These are phyloP conservation scores for Mesocricetus auratus DNA, from an alignment of 2,113 vertebrate species.

Conservation along the genomic window DNA sequence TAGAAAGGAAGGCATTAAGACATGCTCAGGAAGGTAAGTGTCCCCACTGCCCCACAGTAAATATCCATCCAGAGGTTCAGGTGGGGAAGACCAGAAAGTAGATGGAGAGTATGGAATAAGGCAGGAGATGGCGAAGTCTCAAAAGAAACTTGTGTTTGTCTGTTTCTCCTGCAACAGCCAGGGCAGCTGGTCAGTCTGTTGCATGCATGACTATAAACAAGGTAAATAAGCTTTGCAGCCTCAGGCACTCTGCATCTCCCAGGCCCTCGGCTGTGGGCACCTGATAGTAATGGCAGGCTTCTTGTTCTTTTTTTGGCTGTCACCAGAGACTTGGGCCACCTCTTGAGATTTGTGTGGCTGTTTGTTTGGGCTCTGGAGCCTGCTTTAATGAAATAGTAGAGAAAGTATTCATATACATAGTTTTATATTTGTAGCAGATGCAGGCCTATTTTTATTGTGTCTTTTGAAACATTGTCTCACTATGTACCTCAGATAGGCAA, in stretches of 20 bases:
- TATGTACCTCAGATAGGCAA: background rate
- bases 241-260: background rate
- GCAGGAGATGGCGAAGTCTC: background rate
- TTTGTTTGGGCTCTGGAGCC: constrained; percentile 52
- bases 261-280: constrained; percentile 10
- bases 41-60: constrained; percentile 27
- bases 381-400: background rate
- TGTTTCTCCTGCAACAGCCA: background rate
- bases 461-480: background rate
- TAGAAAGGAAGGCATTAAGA: constrained; percentile 86
- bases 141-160: background rate
- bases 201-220: constrained; percentile 31
- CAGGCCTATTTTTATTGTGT: background rate
- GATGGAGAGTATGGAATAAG: rapidly evolving
- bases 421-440: background rate
- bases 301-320: background rate
- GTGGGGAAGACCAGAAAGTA: background rate
- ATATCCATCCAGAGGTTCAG: constrained; percentile 8
- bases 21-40: constrained; percentile 88
- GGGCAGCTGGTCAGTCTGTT: background rate
- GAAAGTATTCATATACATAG: background rate
- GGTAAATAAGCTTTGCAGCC: constrained; percentile 41
- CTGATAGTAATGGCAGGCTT: constrained; percentile 58
- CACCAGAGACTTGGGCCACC: constrained; percentile 51
- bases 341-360: constrained; percentile 63